phyloP scores from a whole-genome alignment of 2,888 invertebrate genomes.

The Drosophila mimica region DNA sequence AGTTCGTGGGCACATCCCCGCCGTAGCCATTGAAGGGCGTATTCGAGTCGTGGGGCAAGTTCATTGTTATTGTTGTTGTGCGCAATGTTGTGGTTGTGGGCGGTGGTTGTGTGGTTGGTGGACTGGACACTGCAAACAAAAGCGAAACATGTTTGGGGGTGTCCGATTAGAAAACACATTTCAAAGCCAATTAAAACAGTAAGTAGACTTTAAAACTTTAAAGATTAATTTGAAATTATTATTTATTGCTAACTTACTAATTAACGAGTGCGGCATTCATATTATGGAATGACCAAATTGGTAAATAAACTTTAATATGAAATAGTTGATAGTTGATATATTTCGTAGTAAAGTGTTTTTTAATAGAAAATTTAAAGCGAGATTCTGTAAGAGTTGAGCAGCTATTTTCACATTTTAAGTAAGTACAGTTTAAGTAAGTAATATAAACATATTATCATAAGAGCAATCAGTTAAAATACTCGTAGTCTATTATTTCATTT shows the following conservation, averaged over 20 bases:
- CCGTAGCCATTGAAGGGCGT: conserved; percentile 86
- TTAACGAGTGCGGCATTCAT: neutral
- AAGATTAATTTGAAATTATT: neutral
- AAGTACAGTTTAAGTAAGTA: neutral
- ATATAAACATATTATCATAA: neutral
- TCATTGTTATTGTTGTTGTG: conserved; percentile 86
- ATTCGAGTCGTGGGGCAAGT: conserved; percentile 37
- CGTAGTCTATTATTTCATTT: neutral
- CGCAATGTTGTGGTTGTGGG: conserved; percentile 88
- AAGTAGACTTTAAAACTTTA: neutral
- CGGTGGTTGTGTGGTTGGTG: conserved; percentile 92
- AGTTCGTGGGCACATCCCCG: conserved; percentile 88
- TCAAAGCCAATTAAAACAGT: neutral
- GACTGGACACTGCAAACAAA: conserved; percentile 89
- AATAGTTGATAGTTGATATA: neutral
- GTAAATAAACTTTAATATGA: neutral
- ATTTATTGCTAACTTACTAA: neutral
- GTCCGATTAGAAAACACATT: neutral
- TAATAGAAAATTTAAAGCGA: neutral
- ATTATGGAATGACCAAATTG: neutral
- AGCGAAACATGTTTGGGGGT: neutral
- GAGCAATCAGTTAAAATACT: neutral
- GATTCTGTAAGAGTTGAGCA: neutral
- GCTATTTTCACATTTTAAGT: neutral
- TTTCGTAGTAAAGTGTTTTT: neutral